Evolutionary conservation across 2,888 invertebrate genomes (phyloP).

Genomic region (Tryphoninae sp.): DNA sequence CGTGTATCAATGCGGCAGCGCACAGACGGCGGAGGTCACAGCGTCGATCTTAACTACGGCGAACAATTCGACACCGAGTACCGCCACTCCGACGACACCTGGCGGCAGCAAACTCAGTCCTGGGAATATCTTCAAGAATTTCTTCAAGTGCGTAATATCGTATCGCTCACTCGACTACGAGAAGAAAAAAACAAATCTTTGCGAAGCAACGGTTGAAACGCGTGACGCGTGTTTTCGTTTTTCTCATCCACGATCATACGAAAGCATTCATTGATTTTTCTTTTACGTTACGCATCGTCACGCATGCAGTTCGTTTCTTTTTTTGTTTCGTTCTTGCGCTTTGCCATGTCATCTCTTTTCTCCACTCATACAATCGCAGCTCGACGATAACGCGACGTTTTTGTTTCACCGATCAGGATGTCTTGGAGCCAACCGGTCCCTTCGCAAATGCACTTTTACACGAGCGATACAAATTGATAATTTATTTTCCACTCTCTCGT

Average conservation of each 20-base stretch:
- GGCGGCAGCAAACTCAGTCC: constrained; percentile 89
- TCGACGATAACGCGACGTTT: constrained; percentile 7
- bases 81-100: constrained; percentile 85
- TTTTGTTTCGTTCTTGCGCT: constrained; percentile 11
- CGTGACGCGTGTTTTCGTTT: constrained; percentile 68
- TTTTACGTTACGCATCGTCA: constrained; percentile 41
- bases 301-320: constrained; percentile 45
- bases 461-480: constrained; percentile 14
- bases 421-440: background rate
- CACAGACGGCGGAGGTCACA: constrained; percentile 77
- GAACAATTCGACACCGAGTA: constrained; percentile 81
- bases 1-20: constrained; percentile 69
- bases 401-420: background rate
- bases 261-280: constrained; percentile 37
- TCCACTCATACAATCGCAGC: constrained; percentile 27
- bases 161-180: constrained; percentile 69
- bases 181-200: constrained; percentile 60
- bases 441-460: background rate
- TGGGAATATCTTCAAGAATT: constrained; percentile 96
- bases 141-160: constrained; percentile 92
- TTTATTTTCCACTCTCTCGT: constrained; percentile 19
- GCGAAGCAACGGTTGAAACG: constrained; percentile 58
- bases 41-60: constrained; percentile 76
- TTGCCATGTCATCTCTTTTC: constrained; percentile 41
- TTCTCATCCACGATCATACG: constrained; percentile 4